phyloP scores from a whole-genome alignment of 1,140 invertebrate genomes.

The Araneus ventricosus region DNA sequence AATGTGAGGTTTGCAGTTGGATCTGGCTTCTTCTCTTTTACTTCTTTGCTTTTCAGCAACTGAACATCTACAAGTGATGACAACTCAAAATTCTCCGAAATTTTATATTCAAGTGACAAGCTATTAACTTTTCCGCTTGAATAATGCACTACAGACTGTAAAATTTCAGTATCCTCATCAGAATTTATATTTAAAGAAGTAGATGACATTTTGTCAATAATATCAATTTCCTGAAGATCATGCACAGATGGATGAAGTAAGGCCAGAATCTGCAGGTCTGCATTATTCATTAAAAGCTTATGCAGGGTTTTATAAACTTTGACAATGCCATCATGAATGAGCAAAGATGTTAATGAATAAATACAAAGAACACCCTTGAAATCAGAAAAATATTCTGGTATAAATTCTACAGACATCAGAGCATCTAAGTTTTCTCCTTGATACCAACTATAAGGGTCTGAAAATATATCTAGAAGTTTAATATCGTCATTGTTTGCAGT shows the following conservation, averaged over 20 bases:
- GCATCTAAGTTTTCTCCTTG: not conserved
- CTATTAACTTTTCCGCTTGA: slow-evolving; percentile 52
- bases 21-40: slow-evolving; percentile 76
- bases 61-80: not conserved
- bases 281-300: slow-evolving; percentile 29
- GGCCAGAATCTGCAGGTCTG: slow-evolving; percentile 58
- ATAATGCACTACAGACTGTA: slow-evolving; percentile 2
- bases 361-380: slow-evolving; percentile 50
- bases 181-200: not conserved
- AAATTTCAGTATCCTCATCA: not conserved
- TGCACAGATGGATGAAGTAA: slow-evolving; percentile 56
- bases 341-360: slow-evolving; percentile 47
- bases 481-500: not conserved
- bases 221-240: not conserved
- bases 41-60: not conserved
- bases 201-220: slow-evolving; percentile 39
- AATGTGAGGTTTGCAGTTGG: slow-evolving; percentile 80
- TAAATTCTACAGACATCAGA: not conserved
- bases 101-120: slow-evolving; percentile 19
- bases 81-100: slow-evolving; percentile 24
- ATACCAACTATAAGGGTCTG: slow-evolving; percentile 14
- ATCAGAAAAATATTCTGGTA: not conserved
- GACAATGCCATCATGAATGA: slow-evolving; percentile 16
- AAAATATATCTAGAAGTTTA: slow-evolving; percentile 20
- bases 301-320: slow-evolving; percentile 46